Evolutionary conservation across 23 tunicate species (phyloP).

Genomic region (Ascidia mentula): DNA sequence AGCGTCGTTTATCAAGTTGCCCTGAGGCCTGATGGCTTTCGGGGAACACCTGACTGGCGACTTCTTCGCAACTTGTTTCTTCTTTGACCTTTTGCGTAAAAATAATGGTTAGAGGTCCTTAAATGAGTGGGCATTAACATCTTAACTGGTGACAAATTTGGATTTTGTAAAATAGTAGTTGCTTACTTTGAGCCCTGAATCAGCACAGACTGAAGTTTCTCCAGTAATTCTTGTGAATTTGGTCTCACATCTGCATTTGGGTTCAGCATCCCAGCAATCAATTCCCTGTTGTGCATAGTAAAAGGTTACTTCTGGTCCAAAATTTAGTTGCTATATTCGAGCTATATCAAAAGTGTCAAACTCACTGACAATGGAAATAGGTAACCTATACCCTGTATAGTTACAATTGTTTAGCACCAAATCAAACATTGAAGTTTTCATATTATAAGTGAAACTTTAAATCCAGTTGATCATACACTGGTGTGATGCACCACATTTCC

Average conservation of each 20-base stretch:
- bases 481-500: no score
- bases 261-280: slow-evolving; percentile 60
- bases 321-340: neutral
- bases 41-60: neutral
- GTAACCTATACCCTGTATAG: no score
- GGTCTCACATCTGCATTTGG: slow-evolving; percentile 71
- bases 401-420: no score
- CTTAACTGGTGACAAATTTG: neutral
- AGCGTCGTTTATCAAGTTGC: no score
- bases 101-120: no score
- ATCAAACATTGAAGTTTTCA: no score
- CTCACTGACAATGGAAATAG: no score
- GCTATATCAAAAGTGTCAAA: neutral
- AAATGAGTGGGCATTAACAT: no score
- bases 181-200: neutral
- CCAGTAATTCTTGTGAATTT: slow-evolving; percentile 43
- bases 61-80: neutral
- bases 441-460: no score
- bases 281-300: slow-evolving; percentile 31
- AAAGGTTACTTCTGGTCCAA: neutral
- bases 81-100: neutral
- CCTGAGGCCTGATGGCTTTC: neutral
- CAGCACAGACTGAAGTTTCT: slow-evolving; percentile 19
- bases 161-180: neutral
- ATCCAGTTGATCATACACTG: no score